Evolutionary conservation across 2,797 vertebrate species (phyloP), one percentile per base, ranked within the genome.

Genomic region (Onychomys torridus): DNA sequence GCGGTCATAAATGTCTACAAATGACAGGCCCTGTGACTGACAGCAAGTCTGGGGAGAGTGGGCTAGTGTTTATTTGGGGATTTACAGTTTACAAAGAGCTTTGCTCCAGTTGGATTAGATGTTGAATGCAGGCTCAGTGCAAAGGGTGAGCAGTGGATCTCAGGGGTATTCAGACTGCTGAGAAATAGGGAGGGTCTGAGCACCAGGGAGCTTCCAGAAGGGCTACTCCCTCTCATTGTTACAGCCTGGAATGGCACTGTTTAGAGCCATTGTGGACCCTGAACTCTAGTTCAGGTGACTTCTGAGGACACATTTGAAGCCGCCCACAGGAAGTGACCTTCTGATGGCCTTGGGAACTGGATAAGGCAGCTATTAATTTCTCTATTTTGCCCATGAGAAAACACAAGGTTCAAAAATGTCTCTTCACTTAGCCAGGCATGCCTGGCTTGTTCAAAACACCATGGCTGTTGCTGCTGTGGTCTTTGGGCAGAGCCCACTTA

Each of bases 21-120:
- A 76, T 43, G 59, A 55, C 32, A 61, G 67, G 21, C 19, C 13
- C 49, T 88, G 34, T 40, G 61, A 46, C 83, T 76, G 55, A 90
- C 61, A 59, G 77, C 34, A 84, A 87, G 77, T 94, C 4, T 94
- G 29, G 79, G 63, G 63, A 93, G 73, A 94, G 82, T 6, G 94
- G 81, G 55, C 87, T 87, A 9, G 7, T 40, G 76, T 88, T 92
- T 79, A 88, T 76, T 63, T 32, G 52, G 81, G 90, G 75, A 61
- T 93, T 94, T 65, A 23, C 0, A 17, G 49, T 88, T 82, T 90
- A 57, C 61, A 91, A 82, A 90, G 78, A 86, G 34, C n/a, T 86
- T 86, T 79, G 75, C 75, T 65, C 40, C 29, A 85, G 76, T 49
- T 75, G 61, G 32, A 89, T 94, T 93, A 67, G 37, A n/a, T 52